Base-by-base conservation (phyloP, 2,113 vertebrate species). In the Rhodinocichla rosea region DNA sequence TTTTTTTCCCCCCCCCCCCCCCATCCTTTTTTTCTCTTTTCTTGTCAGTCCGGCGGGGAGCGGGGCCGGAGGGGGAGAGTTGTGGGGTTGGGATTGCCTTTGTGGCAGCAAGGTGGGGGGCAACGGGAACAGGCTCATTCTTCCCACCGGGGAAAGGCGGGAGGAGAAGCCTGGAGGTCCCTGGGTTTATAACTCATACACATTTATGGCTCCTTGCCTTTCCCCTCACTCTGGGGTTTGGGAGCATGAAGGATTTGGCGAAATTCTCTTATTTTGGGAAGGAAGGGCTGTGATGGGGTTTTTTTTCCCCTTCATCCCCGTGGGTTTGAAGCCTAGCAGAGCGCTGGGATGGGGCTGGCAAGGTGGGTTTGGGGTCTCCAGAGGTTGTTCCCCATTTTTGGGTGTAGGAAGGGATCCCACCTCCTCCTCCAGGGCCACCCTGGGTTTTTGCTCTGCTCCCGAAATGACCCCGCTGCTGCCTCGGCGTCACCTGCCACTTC, bases 91-190 rank as follows among this genome's bases (percentile, higher is more conserved):
- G 81, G 63, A 60, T 96, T 45, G 95, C 93, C 64, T 97, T 96
- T 96, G 96, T 96, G 39, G 95, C 64, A 62, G 71, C 95, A 49
- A 93, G 40, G 96, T 90, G 89, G 93, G 95, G 95, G 87, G 92
- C 28, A 8, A 63, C 1, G 28, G 73, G 49, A 22, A 8, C 3
- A 27, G 84, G 68, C 70, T 95, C 57, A 49, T 90, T 89, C 89
- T 91, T 83, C 74, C 70, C 52, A 33, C 56, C 13, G 6, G 52
- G 63, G 87, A 45, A 83, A 40, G 88, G 69, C 65, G 40, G 86
- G 90, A 85, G 92, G 81, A 89, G 91, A 49, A 84, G 65, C 63
- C 40, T 5, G 2, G 76, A 55, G 83, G 28, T 89, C 76, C 62
- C 56, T 2, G 6, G 59, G 45, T 87, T 82, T 81, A 37, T 73